A percentile compares a stretch with the other conserved stretches of the same genome.
Evolutionary conservation across 1,140 invertebrate species (phyloP).

Genomic region (Drosophila ogumai): DNA sequence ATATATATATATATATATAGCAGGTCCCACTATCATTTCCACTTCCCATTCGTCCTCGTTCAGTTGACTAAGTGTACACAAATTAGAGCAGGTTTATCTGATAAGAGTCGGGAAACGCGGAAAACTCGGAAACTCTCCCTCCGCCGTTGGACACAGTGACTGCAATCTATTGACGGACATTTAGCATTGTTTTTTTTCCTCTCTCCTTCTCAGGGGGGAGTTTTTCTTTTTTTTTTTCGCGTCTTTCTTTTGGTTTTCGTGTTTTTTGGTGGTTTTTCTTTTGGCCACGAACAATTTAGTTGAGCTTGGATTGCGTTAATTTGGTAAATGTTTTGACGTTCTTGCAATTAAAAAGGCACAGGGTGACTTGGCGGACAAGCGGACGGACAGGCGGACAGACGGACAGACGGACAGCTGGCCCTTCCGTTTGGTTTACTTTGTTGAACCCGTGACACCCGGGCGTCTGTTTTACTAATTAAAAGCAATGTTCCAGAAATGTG

Average conservation of each 20-base stretch:
- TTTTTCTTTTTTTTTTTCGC: slow-evolving; percentile 31
- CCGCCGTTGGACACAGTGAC: slow-evolving; percentile 17
- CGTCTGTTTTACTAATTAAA: slow-evolving; percentile 81
- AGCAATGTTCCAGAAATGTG: slow-evolving; percentile 82
- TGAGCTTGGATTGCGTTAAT: slow-evolving; percentile 78
- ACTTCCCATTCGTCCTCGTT: slow-evolving; percentile 38
- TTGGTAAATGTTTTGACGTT: slow-evolving; percentile 81
- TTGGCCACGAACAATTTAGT: slow-evolving; percentile 61
- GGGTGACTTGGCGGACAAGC: slow-evolving; percentile 47
- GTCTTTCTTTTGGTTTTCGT: slow-evolving; percentile 43
- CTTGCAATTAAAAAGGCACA: slow-evolving; percentile 78
- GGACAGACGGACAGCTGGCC: slow-evolving; percentile 18
- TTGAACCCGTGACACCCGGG: slow-evolving; percentile 61
- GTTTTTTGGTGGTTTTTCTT: slow-evolving; percentile 54
- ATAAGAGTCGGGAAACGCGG: slow-evolving; percentile 52
- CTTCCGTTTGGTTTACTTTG: slow-evolving; percentile 65
- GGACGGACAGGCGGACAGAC: slow-evolving; percentile 13
- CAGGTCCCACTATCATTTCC: slow-evolving; percentile 35
- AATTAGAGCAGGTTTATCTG: slow-evolving; percentile 83
- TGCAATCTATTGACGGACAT: slow-evolving; percentile 71
- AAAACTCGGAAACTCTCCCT: slow-evolving; percentile 22
- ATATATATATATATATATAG: slow-evolving; percentile 20
- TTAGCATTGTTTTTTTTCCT: slow-evolving; percentile 42
- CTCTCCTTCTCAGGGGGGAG: not conserved
- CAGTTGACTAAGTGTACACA: slow-evolving; percentile 75